Percentiles rank a stretch among this genome's conserved stretches.
phyloP scores from a whole-genome alignment of 2,113 vertebrate species.

The Pseudopodoces humilis region DNA sequence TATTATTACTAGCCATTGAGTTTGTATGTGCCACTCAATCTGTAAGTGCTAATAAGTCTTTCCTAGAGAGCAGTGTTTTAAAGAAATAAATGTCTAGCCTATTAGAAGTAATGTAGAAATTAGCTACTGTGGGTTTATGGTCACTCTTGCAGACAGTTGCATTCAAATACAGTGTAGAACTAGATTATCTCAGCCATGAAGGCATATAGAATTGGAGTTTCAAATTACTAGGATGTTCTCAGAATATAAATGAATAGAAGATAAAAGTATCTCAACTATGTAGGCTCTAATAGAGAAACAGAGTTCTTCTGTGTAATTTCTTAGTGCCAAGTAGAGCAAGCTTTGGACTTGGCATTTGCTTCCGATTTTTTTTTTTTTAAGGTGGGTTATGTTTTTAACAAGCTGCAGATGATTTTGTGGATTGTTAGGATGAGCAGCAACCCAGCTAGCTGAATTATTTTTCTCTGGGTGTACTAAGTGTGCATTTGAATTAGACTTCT shows the following conservation, averaged over 20 bases:
- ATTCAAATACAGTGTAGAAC: background rate
- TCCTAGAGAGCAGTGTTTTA: conserved; percentile 65
- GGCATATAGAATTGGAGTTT: background rate
- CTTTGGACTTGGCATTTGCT: background rate
- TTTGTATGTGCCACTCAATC: conserved; percentile 55
- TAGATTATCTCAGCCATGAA: conserved; percentile 3
- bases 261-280: background rate
- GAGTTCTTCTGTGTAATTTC: background rate
- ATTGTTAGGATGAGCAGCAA: background rate
- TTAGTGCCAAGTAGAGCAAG: background rate
- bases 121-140: conserved; percentile 4
- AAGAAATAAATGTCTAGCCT: conserved; percentile 54
- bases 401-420: background rate
- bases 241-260: background rate
- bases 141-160: conserved; percentile 29
- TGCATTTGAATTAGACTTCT: conserved; percentile 7
- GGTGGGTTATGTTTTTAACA: background rate
- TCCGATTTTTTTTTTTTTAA: background rate
- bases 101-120: conserved; percentile 53
- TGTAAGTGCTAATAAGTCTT: conserved; percentile 68
- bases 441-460: background rate
- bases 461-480: background rate
- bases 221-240: background rate
- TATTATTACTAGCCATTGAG: conserved; percentile 48
- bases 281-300: background rate